phyloP scores from a whole-genome alignment of 1,140 invertebrate genomes.

The Musca domestica region DNA sequence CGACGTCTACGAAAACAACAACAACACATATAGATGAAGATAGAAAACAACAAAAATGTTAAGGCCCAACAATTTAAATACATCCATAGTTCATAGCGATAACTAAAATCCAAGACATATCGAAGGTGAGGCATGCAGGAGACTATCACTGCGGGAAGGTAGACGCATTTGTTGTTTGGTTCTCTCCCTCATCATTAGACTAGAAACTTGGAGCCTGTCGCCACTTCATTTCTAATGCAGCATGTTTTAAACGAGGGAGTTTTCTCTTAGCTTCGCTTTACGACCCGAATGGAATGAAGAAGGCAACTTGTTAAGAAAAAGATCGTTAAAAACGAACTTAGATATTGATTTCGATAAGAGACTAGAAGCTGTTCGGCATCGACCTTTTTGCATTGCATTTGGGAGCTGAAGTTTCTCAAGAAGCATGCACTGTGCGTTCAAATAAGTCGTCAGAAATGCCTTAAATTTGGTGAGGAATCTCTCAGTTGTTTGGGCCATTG shows the following conservation, averaged over 20 bases:
- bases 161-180: too few relatives aligned
- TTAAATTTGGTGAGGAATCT: too few relatives aligned
- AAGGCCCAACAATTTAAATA: not conserved
- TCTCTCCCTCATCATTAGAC: too few relatives aligned
- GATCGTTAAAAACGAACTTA: constrained; percentile 16
- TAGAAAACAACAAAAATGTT: not conserved
- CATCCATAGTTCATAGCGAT: constrained; percentile 2
- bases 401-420: too few relatives aligned
- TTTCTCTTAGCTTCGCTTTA: not conserved
- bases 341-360: constrained; percentile 15
- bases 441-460: too few relatives aligned
- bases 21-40: not conserved
- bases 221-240: constrained; percentile 2
- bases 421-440: too few relatives aligned
- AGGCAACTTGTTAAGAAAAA: constrained; percentile 10
- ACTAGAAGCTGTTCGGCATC: too few relatives aligned
- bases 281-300: not conserved
- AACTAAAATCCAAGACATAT: not conserved
- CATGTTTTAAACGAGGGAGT: constrained; percentile 6
- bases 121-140: too few relatives aligned
- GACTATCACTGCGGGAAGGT: too few relatives aligned
- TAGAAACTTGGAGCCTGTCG: not conserved
- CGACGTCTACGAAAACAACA: not conserved
- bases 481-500: not conserved
- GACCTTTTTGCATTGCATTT: too few relatives aligned